Evolutionary conservation across 2,888 invertebrate species (phyloP), one percentile per base, ranked within the genome.

Genomic region (Agrilus cyanescens): DNA sequence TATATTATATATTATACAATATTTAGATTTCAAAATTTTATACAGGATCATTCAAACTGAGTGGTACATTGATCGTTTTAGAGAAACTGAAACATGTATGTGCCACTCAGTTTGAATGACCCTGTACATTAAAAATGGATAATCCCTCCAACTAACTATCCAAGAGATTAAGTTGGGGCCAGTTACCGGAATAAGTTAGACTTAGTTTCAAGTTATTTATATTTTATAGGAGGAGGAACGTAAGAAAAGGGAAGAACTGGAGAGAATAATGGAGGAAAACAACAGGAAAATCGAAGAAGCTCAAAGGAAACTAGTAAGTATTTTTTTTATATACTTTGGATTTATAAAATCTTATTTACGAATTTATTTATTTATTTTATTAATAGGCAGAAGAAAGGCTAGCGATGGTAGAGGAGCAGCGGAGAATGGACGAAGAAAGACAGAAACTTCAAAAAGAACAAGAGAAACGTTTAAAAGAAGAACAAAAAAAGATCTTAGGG

Each of bases 231-330:
- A 94, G 77, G 94, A 93, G 78, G 95, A 96, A 76, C 81, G 82
- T 70, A 82, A 85, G 73, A 94, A 95, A 74, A 83, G 91, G 61
- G 87, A 90, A 77, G 90, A 93, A 71, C 78, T 95, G 66, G 94
- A 95, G 73, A 81, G 82, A 70, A 95, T 95, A 71, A 83, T 95
- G 80, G 91, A 90, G 59, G 95, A 96, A 75, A 96, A 96, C 75
- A 94, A 94, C 78, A 81, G 80, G 70, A 95, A 94, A 74, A 93
- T 95, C 55, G 94, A 95, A 71, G 94, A 95, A 68, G 94, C 94
- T 55, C 94, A 94, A 75, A 82, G 84, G 63, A 93, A 91, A 81
- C 74, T 95, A 82, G 95, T 95, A 67, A 77, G 78, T 72, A 46
- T 31, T 31, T 31, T 31, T 31, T 31, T 31, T 31, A 12, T 31